Conservation (phyloP, 53 echinoderm and acorn worm species). For the Antedon mediterranea region DNA sequence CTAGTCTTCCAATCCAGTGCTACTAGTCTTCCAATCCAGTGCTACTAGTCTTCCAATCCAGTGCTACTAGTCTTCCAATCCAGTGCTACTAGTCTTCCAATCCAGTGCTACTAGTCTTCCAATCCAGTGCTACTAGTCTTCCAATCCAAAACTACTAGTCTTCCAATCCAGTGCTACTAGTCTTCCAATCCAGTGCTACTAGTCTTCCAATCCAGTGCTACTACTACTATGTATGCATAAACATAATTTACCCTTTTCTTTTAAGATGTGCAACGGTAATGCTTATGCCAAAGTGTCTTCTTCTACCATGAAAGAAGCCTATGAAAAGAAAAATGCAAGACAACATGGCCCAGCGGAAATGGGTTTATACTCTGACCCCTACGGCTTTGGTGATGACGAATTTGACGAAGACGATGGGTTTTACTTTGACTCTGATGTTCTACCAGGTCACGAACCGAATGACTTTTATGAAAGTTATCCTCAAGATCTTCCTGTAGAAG, state of each 20-base stretch:
- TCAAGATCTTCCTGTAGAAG: neutral
- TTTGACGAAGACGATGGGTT: slow-evolving; percentile 18
- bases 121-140: no score
- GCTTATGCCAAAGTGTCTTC: slow-evolving; percentile 38
- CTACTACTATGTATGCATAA: no score
- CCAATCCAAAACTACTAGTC: no score
- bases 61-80: no score
- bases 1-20: no score
- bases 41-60: no score
- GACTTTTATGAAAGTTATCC: slow-evolving; percentile 11
- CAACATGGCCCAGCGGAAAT: slow-evolving; percentile 7
- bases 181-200: no score
- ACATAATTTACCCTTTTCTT: neutral
- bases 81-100: no score
- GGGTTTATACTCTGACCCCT: neutral
- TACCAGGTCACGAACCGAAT: slow-evolving; percentile 10
- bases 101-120: no score
- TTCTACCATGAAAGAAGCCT: slow-evolving; percentile 46
- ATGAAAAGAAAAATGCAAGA: slow-evolving; percentile 12
- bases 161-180: no score
- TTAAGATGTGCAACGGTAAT: slow-evolving; percentile 62
- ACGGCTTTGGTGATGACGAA: slow-evolving; percentile 7
- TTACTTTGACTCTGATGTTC: slow-evolving; percentile 21
- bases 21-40: no score
- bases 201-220: no score